These are phyloP conservation scores for Ephestia elutella DNA, from an alignment of 1,140 invertebrate species.

Conservation along the genomic window DNA sequence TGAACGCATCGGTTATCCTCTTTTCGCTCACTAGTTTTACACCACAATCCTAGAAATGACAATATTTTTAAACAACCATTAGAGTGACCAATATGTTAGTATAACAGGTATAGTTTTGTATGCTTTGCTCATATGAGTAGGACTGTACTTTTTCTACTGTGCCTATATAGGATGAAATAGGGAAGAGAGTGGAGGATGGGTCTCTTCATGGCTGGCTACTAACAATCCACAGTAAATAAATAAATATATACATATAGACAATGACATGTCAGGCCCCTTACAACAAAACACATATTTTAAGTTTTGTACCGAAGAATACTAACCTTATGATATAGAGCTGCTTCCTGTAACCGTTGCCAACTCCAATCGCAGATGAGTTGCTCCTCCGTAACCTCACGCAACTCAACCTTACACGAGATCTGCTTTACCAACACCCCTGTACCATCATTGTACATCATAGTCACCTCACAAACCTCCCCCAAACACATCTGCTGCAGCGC, in stretches of 20 bases:
- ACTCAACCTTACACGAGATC: constrained; percentile 47
- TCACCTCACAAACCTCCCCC: constrained; percentile 41
- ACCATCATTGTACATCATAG: constrained; percentile 44
- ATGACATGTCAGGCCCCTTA: too few species aligned
- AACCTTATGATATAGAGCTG: constrained; percentile 47
- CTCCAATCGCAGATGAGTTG: constrained; percentile 62
- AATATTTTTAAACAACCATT: not conserved
- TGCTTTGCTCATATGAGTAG: too few species aligned
- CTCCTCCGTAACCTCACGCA: constrained; percentile 57
- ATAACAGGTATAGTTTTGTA: too few species aligned
- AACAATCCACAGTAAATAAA: too few species aligned
- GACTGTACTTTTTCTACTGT: too few species aligned
- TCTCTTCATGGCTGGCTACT: too few species aligned
- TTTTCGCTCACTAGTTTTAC: constrained; percentile 53
- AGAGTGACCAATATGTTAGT: not conserved
- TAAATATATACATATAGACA: too few species aligned
- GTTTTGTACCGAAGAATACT: not conserved
- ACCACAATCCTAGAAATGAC: constrained; percentile 34
- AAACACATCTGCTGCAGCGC: constrained; percentile 58
- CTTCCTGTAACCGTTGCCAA: constrained; percentile 50
- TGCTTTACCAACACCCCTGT: constrained; percentile 36
- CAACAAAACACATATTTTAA: not conserved
- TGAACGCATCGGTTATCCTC: constrained; percentile 50
- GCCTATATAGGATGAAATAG: too few species aligned
- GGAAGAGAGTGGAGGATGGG: too few species aligned